phyloP scores from a whole-genome alignment of 2,888 invertebrate species.

The Sinelater perroti region DNA sequence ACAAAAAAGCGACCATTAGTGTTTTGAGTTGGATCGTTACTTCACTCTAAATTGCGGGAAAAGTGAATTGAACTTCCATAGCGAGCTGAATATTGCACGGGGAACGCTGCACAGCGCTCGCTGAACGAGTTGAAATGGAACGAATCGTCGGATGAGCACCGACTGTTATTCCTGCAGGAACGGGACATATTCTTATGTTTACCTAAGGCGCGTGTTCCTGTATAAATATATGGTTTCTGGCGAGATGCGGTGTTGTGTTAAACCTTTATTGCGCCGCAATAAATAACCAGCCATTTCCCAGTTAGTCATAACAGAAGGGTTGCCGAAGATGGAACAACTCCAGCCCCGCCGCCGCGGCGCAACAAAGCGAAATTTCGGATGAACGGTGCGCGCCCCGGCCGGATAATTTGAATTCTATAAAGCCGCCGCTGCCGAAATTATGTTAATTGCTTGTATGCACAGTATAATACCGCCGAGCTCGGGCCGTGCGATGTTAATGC shows the following conservation, averaged over 20 bases:
- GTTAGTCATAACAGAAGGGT: constrained; percentile 46
- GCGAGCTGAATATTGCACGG: too few relatives aligned
- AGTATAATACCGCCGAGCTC: constrained; percentile 31
- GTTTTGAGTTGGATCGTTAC: too few relatives aligned
- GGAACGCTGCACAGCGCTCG: too few relatives aligned
- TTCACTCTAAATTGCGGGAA: too few relatives aligned
- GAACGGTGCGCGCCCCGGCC: too few relatives aligned
- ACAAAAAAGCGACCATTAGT: too few relatives aligned
- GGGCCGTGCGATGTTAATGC: constrained; percentile 43
- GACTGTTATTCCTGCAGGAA: constrained; percentile 36
- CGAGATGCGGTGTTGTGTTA: constrained; percentile 53
- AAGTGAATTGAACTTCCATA: too few relatives aligned
- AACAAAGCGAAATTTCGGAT: too few relatives aligned
- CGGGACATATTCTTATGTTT: constrained; percentile 46
- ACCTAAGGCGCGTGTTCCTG: constrained; percentile 52
- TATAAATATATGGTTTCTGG: constrained; percentile 55
- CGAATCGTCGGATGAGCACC: too few relatives aligned
- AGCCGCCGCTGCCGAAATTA: constrained; percentile 15
- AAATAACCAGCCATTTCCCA: constrained; percentile 47
- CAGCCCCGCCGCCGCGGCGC: not conserved
- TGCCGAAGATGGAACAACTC: constrained; percentile 16
- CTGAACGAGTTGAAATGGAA: too few relatives aligned
- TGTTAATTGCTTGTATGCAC: constrained; percentile 34
- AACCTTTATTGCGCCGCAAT: constrained; percentile 54
- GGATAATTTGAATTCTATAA: constrained; percentile 15